Evolutionary conservation across 2,797 vertebrate genomes (phyloP).

Genomic region (Threskiornis aethiopicus): DNA sequence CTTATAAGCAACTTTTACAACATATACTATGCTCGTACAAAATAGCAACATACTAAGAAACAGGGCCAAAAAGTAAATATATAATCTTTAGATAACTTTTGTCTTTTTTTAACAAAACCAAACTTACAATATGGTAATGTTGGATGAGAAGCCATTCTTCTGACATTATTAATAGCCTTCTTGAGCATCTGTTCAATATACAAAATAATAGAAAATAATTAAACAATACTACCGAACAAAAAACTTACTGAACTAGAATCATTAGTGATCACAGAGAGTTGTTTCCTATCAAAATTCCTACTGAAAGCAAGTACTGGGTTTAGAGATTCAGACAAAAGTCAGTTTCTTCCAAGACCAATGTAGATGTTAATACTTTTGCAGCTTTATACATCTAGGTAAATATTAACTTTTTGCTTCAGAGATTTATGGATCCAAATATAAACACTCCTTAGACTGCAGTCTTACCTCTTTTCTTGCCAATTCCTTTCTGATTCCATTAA

Average conservation of each 20-base stretch:
- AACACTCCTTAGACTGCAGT: conserved; percentile 65
- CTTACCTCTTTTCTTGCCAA: conserved; percentile 75
- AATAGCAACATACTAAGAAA: not conserved
- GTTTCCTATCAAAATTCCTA: conserved; percentile 16
- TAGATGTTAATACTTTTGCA: conserved; percentile 4
- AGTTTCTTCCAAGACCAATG: not conserved
- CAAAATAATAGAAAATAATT: not conserved
- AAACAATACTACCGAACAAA: not conserved
- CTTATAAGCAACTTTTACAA: not conserved
- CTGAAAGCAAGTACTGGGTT: not conserved
- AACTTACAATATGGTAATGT: conserved; percentile 98
- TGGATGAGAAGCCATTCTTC: conserved; percentile 98
- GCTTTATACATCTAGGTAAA: conserved; percentile 6
- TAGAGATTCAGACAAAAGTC: not conserved
- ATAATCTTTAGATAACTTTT: not conserved
- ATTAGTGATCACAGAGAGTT: not conserved
- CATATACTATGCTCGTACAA: not conserved
- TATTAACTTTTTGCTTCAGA: conserved; percentile 46
- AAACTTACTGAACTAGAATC: not conserved
- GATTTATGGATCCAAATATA: conserved; percentile 47
- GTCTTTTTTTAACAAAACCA: not conserved
- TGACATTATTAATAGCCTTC: conserved; percentile 94
- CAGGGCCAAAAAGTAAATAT: not conserved
- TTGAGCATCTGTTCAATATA: conserved; percentile 90
- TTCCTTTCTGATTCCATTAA: conserved; percentile 77